A percentile compares a stretch with the other conserved stretches of the same genome.
Evolutionary conservation across 1,140 invertebrate species (phyloP).

Genomic region (Drosophila kikkawai): DNA sequence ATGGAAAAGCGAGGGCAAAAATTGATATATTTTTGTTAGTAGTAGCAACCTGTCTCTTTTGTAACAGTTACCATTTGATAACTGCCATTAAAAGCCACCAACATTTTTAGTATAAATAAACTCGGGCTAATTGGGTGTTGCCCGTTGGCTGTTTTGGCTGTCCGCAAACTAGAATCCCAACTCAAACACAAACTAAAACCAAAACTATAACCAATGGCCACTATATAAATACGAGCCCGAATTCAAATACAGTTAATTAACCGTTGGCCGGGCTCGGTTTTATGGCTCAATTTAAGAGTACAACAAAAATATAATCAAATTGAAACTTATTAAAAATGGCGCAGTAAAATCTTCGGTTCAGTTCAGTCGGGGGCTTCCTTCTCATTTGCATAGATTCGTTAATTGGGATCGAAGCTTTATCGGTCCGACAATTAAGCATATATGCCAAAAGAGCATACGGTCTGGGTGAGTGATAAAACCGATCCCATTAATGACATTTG

Average conservation of each 20-base stretch:
- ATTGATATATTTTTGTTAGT: slow-evolving; percentile 44
- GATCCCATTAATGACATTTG: slow-evolving; percentile 67
- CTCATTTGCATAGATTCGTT: slow-evolving; percentile 79
- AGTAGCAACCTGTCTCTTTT: slow-evolving; percentile 49
- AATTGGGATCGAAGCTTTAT: slow-evolving; percentile 67
- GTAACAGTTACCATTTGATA: slow-evolving; percentile 74
- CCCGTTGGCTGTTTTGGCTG: slow-evolving; percentile 7
- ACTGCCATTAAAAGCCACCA: slow-evolving; percentile 65
- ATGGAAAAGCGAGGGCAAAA: slow-evolving; percentile 43
- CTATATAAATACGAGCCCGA: slow-evolving; percentile 35
- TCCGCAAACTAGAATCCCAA: slow-evolving; percentile 43
- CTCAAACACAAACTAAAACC: slow-evolving; percentile 1
- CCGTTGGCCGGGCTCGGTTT: slow-evolving; percentile 55
- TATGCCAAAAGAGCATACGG: slow-evolving; percentile 57
- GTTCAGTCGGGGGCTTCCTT: slow-evolving; percentile 25
- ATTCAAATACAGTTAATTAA: slow-evolving; percentile 73
- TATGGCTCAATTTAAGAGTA: slow-evolving; percentile 75
- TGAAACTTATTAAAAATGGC: slow-evolving; percentile 75
- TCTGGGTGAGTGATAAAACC: slow-evolving; percentile 57
- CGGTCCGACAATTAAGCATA: slow-evolving; percentile 64
- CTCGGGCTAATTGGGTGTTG: slow-evolving; percentile 73
- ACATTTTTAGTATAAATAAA: slow-evolving; percentile 64
- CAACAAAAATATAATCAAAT: slow-evolving; percentile 69
- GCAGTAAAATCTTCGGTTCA: slow-evolving; percentile 44
- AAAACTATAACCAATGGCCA: slow-evolving; percentile 11